A percentile compares a stretch with the other conserved stretches of the same genome.
Evolutionary conservation across 2,888 invertebrate species (phyloP).

Genomic region (Ceramica pisi): DNA sequence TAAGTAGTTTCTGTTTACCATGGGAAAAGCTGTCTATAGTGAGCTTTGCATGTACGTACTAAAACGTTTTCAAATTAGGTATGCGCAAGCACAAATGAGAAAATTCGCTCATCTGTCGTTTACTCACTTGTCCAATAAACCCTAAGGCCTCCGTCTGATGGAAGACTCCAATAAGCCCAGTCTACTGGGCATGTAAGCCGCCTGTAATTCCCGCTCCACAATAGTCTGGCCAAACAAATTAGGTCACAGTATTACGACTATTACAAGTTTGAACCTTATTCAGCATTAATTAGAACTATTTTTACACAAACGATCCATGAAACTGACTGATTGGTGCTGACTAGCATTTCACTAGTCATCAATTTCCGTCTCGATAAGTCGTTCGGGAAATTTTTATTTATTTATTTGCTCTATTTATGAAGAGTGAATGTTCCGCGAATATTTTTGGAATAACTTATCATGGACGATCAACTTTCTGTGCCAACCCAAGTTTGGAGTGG

Average conservation of each 20-base stretch:
- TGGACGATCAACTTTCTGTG: conserved; percentile 37
- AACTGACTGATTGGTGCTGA: conserved; percentile 48
- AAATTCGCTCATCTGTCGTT: neutral
- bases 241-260: conserved; percentile 48
- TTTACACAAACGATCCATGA: conserved; percentile 49
- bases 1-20: neutral
- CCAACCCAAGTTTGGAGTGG: conserved; percentile 26
- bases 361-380: conserved; percentile 15
- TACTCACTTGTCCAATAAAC: conserved; percentile 15
- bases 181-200: conserved; percentile 9
- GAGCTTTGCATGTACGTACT: neutral
- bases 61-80: neutral
- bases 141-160: neutral
- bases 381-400: conserved; percentile 20
- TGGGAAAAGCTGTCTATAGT: no score
- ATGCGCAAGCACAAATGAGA: neutral
- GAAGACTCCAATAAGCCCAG: conserved; percentile 21
- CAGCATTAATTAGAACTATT: conserved; percentile 47
- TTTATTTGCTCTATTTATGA: conserved; percentile 41
- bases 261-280: conserved; percentile 40
- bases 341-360: conserved; percentile 34
- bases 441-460: conserved; percentile 43
- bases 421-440: conserved; percentile 18
- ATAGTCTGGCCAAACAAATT: conserved; percentile 28
- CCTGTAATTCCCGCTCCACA: conserved; percentile 29